Evolutionary conservation across 1,140 invertebrate species (phyloP), one percentile per base, ranked within the genome.

Genomic region (Catajapyx aquilonaris): DNA sequence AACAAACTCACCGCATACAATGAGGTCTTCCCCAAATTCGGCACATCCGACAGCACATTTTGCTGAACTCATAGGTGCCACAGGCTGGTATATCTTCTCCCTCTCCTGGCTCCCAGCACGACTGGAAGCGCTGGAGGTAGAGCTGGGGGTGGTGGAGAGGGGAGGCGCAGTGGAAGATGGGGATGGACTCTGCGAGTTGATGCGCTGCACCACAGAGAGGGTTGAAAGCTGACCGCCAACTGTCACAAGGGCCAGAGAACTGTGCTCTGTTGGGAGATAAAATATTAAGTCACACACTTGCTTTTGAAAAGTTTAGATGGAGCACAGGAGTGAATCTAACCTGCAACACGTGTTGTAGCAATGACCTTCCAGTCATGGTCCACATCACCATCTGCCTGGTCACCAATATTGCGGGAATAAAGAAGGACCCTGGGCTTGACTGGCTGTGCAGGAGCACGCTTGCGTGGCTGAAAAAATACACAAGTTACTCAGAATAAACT

Each of bases 31-130:
- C 39, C 75, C 62, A 11, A 77, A 51, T 43, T 73, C 70, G 20
- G 68, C 71, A 39, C 74, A 70, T 5, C 80, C 80, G 34, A 76
- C 65, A n/a, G 73, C 70, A 56, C 77, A 81, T 41, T 78, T 65
- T 4, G 71, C 64, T 20, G 60, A 63, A 25, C 60, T 65, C 76
- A 81, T 81, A 11, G 64, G 62, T 3, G 71, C 62, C 20, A 81
- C 49, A 3, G 66, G 64, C 38, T 60, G 66, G 45, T 72, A 70
- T n/a, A 64, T 46, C 44, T 71, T 68, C 0, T 61, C 64, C 38
- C 39, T 47, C 31, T 50, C 30, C 18, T 37, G 39, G 38, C 44
- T 5, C 31, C 40, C 9, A 43, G 40, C 4, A 45, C 44, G 17
- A 46, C 46, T 7, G 46, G n/a, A 16, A 22, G 39, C 42, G 44